These are phyloP conservation scores for Clamator glandarius DNA, from an alignment of 2,797 vertebrate species.

Conservation along the genomic window DNA sequence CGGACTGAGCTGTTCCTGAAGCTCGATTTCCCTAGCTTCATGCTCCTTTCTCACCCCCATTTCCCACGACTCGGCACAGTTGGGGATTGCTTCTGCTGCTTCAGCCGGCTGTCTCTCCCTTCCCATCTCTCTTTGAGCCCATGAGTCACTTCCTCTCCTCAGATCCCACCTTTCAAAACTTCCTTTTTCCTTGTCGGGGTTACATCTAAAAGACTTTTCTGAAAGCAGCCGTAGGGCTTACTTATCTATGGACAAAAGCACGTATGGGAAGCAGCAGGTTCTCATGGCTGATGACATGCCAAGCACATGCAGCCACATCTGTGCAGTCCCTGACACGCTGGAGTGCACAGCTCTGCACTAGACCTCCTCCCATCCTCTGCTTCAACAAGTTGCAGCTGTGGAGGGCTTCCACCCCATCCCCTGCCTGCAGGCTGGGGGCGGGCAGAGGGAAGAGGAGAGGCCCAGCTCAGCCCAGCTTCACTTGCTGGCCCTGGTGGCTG, in stretches of 20 bases:
- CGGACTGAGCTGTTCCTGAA: background rate
- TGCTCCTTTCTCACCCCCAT: conserved; percentile 43
- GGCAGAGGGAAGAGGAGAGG: background rate
- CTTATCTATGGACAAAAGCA: background rate
- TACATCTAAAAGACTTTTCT: background rate
- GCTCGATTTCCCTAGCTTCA: background rate
- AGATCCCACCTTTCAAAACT: conserved; percentile 70
- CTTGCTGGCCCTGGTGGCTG: fast-evolving
- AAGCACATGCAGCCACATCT: fast-evolving
- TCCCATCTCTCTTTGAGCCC: conserved; percentile 51
- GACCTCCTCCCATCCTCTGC: background rate
- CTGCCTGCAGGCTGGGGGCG: background rate
- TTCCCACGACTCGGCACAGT: conserved; percentile 54
- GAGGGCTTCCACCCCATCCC: background rate
- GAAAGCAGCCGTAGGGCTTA: background rate
- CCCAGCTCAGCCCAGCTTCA: fast-evolving
- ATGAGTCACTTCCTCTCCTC: conserved; percentile 61
- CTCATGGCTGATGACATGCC: background rate
- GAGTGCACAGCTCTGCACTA: fast-evolving
- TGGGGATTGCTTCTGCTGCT: conserved; percentile 11
- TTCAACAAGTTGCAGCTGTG: background rate
- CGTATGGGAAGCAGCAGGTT: background rate
- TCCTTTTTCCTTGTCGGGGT: conserved; percentile 51
- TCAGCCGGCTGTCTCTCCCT: background rate
- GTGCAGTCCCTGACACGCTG: fast-evolving